phyloP scores from a whole-genome alignment of 2,888 invertebrate species.

The Germaria angustata region DNA sequence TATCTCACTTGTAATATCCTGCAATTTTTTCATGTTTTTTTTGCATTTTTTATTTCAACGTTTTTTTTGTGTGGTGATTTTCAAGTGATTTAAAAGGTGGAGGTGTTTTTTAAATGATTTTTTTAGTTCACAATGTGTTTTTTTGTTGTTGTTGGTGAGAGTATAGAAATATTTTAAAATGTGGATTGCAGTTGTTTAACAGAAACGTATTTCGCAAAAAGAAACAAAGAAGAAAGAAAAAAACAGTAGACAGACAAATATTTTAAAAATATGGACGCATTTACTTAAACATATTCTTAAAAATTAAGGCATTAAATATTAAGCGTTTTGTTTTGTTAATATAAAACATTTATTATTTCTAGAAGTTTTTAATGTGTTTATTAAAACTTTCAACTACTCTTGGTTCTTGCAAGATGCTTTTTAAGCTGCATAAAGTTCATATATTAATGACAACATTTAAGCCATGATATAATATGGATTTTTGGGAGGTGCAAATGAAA shows the following conservation, averaged over 20 bases:
- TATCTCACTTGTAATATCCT: conserved; percentile 76
- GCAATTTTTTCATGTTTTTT: conserved; percentile 56
- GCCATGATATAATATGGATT: conserved; percentile 39
- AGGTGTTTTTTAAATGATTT: conserved; percentile 15
- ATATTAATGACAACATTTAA: conserved; percentile 32
- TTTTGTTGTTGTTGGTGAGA: conserved; percentile 42
- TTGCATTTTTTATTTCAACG: too few species aligned
- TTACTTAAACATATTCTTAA: conserved; percentile 60
- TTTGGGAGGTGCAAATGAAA: conserved; percentile 20
- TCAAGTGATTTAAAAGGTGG: conserved; percentile 44
- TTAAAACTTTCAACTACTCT: conserved; percentile 7
- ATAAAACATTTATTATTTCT: not conserved
- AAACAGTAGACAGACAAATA: conserved; percentile 63
- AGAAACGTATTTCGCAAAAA: conserved; percentile 53
- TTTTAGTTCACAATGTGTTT: conserved; percentile 29
- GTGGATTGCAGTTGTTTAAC: conserved; percentile 61
- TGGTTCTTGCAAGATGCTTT: conserved; percentile 18
- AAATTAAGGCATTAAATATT: conserved; percentile 45
- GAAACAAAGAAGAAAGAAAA: conserved; percentile 62
- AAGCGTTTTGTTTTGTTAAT: conserved; percentile 25
- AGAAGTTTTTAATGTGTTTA: conserved; percentile 9
- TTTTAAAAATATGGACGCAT: conserved; percentile 66
- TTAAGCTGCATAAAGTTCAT: conserved; percentile 38
- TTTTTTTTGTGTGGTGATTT: too few species aligned
- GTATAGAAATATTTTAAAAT: conserved; percentile 31